A percentile compares a stretch with the other conserved stretches of the same genome.
Conservation (phyloP, 92 coral and sea anemone genomes). For the Micromussa lordhowensis region DNA sequence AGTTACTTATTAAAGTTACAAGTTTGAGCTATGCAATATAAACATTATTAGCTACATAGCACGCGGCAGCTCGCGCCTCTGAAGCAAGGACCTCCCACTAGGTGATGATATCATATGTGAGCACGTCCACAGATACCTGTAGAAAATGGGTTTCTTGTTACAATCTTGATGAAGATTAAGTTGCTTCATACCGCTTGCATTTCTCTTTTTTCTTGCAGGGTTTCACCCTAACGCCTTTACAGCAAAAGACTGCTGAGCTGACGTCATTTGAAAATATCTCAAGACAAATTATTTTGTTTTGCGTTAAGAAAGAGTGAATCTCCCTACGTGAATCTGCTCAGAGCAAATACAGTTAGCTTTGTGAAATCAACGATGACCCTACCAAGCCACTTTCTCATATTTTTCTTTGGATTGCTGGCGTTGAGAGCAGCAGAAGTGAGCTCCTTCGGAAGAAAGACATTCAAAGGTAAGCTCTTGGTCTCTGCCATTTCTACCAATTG, state of each 20-base stretch:
- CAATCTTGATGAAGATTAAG: conserved; percentile 55
- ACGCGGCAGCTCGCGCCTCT: conserved; percentile 33
- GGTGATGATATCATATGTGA: conserved; percentile 62
- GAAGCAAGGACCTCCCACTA: conserved; percentile 38
- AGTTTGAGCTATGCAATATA: conserved; percentile 28
- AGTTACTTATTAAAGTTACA: conserved; percentile 28
- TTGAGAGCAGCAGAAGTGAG: conserved; percentile 18
- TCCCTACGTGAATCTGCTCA: not conserved
- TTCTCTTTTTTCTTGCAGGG: conserved; percentile 13
- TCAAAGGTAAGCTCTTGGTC: conserved; percentile 20
- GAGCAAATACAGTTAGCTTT: not conserved
- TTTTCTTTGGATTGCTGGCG: conserved; percentile 24
- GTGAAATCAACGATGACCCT: conserved; percentile 8
- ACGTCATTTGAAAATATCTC: not conserved
- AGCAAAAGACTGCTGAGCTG: not conserved
- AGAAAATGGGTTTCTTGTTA: conserved; percentile 67
- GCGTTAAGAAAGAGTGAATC: not conserved
- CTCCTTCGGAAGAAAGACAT: not conserved
- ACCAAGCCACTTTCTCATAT: not conserved
- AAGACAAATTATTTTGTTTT: not conserved
- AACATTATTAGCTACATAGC: conserved; percentile 33
- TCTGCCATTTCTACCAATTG: not conserved
- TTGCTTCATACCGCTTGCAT: conserved; percentile 44
- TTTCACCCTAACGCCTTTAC: not conserved
- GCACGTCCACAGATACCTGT: conserved; percentile 56